Percentiles rank a stretch among this genome's conserved stretches.
phyloP scores from a whole-genome alignment of 2,888 invertebrate species.

The Atrina japonica region DNA sequence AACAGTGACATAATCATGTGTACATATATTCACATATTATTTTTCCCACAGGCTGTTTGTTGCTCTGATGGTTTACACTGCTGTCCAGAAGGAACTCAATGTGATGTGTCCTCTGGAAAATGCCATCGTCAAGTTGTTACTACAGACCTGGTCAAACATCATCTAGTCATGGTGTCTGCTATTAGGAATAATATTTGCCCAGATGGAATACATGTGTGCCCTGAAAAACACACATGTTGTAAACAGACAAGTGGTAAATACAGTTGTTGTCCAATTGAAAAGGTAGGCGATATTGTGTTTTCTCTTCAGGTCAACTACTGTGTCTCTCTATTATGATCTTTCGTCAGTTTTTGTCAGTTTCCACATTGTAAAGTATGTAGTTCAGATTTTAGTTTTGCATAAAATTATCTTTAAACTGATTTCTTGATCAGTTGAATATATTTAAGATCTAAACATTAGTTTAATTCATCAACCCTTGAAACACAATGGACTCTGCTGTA shows the following conservation, averaged over 20 bases:
- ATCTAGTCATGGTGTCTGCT: not conserved
- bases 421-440: no score
- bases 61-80: conserved; percentile 58
- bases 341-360: no score
- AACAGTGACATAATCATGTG: not conserved
- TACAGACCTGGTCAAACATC: not conserved
- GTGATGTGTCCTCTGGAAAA: conserved; percentile 38
- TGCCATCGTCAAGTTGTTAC: conserved; percentile 1
- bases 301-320: no score
- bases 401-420: no score
- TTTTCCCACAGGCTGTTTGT: conserved; percentile 54
- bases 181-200: conserved; percentile 20
- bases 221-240: conserved; percentile 29
- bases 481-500: no score
- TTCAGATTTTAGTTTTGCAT: no score
- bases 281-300: no score
- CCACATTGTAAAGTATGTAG: no score
- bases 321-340: no score
- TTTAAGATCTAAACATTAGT: no score
- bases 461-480: no score
- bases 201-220: conserved; percentile 23
- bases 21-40: not conserved
- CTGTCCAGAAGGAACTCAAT: conserved; percentile 55
- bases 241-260: conserved; percentile 10
- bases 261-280: conserved; percentile 29